phyloP scores from a whole-genome alignment of 2,113 vertebrate species.

The Peromyscus maniculatus region DNA sequence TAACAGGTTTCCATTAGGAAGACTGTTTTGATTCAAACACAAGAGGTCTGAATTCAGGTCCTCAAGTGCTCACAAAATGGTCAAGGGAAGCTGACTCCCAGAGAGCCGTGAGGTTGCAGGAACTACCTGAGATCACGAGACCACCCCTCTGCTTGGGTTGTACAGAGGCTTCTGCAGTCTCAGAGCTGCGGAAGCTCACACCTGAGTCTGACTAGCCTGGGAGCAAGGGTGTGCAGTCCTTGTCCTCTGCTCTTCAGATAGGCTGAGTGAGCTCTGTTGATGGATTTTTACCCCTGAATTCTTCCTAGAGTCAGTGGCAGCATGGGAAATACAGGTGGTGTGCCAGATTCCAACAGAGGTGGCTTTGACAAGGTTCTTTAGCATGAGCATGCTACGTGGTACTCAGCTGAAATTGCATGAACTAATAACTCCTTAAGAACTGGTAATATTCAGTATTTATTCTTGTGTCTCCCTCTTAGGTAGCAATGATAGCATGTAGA shows the following conservation, averaged over 20 bases:
- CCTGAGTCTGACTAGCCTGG: not conserved
- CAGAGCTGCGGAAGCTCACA: not conserved
- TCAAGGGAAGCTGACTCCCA: not conserved
- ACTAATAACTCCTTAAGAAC: not conserved
- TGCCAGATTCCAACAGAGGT: not conserved
- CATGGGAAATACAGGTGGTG: not conserved
- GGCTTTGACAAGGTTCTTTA: not conserved
- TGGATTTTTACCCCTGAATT: not conserved
- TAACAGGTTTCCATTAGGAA: not conserved
- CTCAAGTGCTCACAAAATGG: not conserved
- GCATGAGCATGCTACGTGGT: not conserved
- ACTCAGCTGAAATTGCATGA: not conserved
- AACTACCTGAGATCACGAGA: not conserved
- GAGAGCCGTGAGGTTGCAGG: not conserved
- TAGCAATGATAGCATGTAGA: not conserved
- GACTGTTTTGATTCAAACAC: not conserved
- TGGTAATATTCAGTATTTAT: not conserved
- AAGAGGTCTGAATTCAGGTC: not conserved
- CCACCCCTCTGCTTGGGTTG: not conserved
- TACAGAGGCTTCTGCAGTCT: not conserved
- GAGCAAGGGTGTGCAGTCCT: not conserved
- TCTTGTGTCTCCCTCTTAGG: not conserved
- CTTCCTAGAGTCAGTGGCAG: not conserved
- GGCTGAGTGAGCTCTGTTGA: not conserved
- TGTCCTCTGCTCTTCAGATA: not conserved